phyloP scores from a whole-genome alignment of 2,113 vertebrate species.

The Neotragus moschatus region DNA sequence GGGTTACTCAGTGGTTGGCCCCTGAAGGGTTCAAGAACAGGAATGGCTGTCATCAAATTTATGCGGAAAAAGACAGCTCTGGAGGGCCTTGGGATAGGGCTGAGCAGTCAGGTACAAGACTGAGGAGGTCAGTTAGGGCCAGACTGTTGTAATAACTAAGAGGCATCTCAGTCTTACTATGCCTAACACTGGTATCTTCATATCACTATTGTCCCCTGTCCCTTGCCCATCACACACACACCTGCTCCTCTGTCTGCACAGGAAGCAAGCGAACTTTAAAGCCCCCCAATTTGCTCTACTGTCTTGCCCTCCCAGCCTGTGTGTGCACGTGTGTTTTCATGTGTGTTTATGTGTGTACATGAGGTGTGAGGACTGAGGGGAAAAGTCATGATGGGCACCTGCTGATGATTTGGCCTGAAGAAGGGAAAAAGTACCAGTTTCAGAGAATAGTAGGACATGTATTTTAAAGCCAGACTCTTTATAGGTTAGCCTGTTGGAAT shows the following conservation, averaged over 20 bases:
- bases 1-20: neutral
- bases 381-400: neutral
- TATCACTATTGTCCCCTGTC: neutral
- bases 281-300: neutral
- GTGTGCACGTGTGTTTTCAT: neutral
- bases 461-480: neutral
- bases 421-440: neutral
- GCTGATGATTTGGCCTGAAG: neutral
- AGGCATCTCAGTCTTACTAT: neutral
- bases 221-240: too few species aligned
- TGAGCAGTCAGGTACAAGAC: neutral
- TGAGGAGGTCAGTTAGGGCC: neutral
- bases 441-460: neutral
- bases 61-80: neutral
- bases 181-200: neutral
- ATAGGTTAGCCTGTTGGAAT: neutral
- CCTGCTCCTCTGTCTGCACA: neutral
- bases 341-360: neutral
- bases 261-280: neutral
- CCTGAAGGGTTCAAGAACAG: neutral
- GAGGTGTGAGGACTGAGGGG: neutral
- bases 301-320: neutral
- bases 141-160: neutral
- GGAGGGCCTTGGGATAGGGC: neutral
- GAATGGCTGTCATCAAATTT: neutral